A percentile compares a stretch with the other conserved stretches of the same genome.
phyloP scores from a whole-genome alignment of 2,888 invertebrate genomes.

The Syritta pipiens region DNA sequence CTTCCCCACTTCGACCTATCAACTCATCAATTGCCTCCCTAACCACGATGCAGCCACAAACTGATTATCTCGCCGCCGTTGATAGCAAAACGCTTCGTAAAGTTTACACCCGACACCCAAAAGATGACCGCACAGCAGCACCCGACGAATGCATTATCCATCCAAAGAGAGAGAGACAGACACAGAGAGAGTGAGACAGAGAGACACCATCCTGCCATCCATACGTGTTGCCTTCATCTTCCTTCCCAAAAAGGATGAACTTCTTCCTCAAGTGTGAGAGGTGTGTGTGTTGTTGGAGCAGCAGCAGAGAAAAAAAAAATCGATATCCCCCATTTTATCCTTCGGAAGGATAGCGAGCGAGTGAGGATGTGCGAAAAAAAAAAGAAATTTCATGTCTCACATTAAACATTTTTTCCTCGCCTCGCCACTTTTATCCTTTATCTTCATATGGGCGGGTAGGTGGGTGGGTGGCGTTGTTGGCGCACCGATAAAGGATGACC shows the following conservation, averaged over 20 bases:
- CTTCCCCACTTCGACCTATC: slow-evolving; percentile 1
- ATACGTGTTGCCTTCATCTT: slow-evolving; percentile 45
- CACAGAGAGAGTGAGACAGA: no score
- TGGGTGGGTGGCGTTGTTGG: slow-evolving; percentile 26
- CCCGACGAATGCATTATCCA: slow-evolving; percentile 51
- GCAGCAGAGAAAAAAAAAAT: slow-evolving; percentile 36
- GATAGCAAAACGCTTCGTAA: slow-evolving; percentile 41
- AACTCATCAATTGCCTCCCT: slow-evolving; percentile 29
- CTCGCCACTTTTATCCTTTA: slow-evolving; percentile 64
- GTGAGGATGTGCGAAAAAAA: slow-evolving; percentile 59
- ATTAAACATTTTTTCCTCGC: slow-evolving; percentile 68
- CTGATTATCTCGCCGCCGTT: slow-evolving; percentile 33
- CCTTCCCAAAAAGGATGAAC: slow-evolving; percentile 1
- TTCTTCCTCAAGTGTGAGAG: slow-evolving; percentile 39
- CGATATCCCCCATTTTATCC: slow-evolving; percentile 55
- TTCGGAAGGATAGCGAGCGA: slow-evolving; percentile 17
- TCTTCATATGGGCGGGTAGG: slow-evolving; percentile 26
- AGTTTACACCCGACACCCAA: slow-evolving; percentile 46
- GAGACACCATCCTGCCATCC: no score
- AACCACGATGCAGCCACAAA: slow-evolving; percentile 17
- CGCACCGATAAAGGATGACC: slow-evolving; percentile 57
- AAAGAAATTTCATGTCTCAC: slow-evolving; percentile 45
- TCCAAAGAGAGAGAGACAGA: no score
- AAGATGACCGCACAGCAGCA: slow-evolving; percentile 47
- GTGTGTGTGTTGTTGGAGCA: slow-evolving; percentile 38